Evolutionary conservation across 2,113 vertebrate genomes (phyloP).

Genomic region (Sinocyclocheilus maitianheensis): DNA sequence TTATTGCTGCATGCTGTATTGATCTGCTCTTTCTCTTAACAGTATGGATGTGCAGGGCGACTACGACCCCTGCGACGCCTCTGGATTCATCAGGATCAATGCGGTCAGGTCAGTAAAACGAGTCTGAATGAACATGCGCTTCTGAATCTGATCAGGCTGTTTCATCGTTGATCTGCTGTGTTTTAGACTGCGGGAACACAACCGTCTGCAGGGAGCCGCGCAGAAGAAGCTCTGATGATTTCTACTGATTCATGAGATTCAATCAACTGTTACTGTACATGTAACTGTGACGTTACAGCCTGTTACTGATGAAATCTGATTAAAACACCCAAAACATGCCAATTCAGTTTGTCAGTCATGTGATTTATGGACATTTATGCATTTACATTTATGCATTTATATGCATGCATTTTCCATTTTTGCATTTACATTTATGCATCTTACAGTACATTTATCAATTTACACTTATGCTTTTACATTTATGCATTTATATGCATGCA

Average conservation of each 20-base stretch:
- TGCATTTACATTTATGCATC: too few relatives aligned
- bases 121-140: neutral
- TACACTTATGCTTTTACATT: too few relatives aligned
- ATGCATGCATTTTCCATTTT: too few relatives aligned
- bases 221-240: constrained; percentile 53
- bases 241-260: neutral
- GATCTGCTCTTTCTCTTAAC: neutral
- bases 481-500: too few relatives aligned
- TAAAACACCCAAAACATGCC: neutral
- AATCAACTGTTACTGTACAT: too few relatives aligned
- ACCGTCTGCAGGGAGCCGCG: constrained; percentile 81
- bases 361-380: neutral
- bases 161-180: constrained; percentile 34
- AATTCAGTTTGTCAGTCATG: neutral
- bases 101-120: constrained; percentile 82
- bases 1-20: neutral
- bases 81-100: constrained; percentile 96
- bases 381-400: too few relatives aligned
- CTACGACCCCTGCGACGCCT: constrained; percentile 89
- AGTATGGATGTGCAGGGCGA: constrained; percentile 97
- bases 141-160: neutral
- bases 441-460: too few relatives aligned
- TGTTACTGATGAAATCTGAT: neutral
- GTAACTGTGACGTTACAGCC: neutral
- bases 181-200: constrained; percentile 90